Base-by-base conservation (phyloP, 1,140 invertebrate genomes). In the Drosophila kepulauana region DNA sequence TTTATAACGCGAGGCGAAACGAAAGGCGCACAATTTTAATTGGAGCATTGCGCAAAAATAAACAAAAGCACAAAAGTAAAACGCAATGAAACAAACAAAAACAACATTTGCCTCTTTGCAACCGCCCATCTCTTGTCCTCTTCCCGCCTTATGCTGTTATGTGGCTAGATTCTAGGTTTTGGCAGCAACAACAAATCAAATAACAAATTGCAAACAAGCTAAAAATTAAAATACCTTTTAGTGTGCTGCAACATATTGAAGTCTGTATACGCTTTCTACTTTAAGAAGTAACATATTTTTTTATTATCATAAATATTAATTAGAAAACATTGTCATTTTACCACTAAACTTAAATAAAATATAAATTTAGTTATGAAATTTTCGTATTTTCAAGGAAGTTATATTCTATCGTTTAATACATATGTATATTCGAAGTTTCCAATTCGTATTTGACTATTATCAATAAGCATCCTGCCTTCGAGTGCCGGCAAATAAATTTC, bases 11-110 rank as follows among this genome's bases (percentile, higher is more conserved):
- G 56, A 61, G 58, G 58, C 48, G 49, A 58, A 65, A 65, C 48
- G 68, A 35, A 33, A 68, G 25, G 46, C 54, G 46, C 61, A 51
- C 52, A 49, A 25, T 80, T 68, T 69, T 82, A 87, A 87, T 80
- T 88, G 58, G 84, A 78, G 59, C 80, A 79, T 76, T 82, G 79
- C 82, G 82, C 82, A 87, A 87, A 88, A 88, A 78, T 82, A 82
- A 88, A 77, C 71, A 77, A 79, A 70, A 71, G 64, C 49, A 57
- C 1, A 43, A 48, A 51, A 57, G 15, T 46, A 35, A 63, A 76
- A 68, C 41, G 49, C 58, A 13, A 11, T 15, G 7, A 28, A 54
- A 49, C 63, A 41, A 66, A 49, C 67, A 41, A 57, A 43, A 66
- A 66, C 65, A 68, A 41, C 20, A 25, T 74, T 74, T 11, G 10